These are phyloP conservation scores for Clarias fuscus DNA, from an alignment of 2,797 vertebrate genomes.

Conservation along the genomic window DNA sequence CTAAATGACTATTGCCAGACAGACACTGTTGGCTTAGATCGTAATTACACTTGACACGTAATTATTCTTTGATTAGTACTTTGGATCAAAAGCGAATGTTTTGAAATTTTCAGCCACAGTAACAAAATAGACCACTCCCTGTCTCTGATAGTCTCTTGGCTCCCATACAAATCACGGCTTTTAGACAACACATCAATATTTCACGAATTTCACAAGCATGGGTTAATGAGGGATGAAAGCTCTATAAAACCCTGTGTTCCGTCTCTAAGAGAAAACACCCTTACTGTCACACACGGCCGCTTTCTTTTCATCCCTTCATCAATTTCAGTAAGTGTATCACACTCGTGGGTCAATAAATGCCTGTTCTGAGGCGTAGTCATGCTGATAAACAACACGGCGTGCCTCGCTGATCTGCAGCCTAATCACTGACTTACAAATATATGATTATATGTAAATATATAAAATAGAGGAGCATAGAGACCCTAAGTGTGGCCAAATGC, in stretches of 20 bases:
- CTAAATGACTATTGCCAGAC: neutral
- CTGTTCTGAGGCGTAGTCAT: neutral
- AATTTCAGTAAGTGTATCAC: neutral
- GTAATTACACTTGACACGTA: neutral
- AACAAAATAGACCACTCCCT: constrained; percentile 27
- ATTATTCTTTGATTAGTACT: neutral
- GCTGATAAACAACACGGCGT: constrained; percentile 11
- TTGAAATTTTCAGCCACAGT: constrained; percentile 2
- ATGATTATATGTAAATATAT: neutral
- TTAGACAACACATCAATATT: constrained; percentile 13
- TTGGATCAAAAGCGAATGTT: constrained; percentile 11
- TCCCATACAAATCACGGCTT: neutral
- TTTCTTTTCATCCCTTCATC: neutral
- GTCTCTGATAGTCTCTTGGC: constrained; percentile 28
- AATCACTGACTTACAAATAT: neutral
- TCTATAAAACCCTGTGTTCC: neutral
- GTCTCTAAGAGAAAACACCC: neutral
- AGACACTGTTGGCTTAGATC: neutral
- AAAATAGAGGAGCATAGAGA: neutral
- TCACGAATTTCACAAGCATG: neutral
- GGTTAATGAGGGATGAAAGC: neutral
- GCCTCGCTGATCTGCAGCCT: neutral
- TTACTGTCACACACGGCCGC: neutral
- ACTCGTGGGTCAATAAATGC: neutral
- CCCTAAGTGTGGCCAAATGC: neutral